phyloP scores from a whole-genome alignment of 1,140 invertebrate genomes.

The Battus philenor region DNA sequence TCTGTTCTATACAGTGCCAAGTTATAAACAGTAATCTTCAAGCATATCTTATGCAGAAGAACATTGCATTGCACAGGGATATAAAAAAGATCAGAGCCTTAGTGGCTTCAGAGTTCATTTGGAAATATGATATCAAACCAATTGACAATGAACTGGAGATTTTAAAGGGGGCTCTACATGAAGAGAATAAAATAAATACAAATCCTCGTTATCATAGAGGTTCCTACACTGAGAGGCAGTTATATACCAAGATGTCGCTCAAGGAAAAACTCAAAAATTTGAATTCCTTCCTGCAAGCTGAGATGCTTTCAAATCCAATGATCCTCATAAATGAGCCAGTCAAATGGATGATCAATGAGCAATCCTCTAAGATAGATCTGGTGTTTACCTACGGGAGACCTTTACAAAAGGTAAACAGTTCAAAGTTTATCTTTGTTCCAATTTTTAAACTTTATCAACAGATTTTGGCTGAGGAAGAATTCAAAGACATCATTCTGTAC shows the following conservation, averaged over 20 bases:
- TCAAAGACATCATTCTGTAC: constrained; percentile 44
- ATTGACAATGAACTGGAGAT: constrained; percentile 61
- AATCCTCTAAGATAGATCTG: constrained; percentile 31
- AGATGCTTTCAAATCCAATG: constrained; percentile 48
- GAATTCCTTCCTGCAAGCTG: constrained; percentile 47
- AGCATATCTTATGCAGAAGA: constrained; percentile 75
- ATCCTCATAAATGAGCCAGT: constrained; percentile 52
- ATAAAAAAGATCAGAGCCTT: constrained; percentile 67
- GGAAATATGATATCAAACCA: constrained; percentile 69
- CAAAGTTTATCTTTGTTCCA: constrained; percentile 68
- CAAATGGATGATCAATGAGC: constrained; percentile 39
- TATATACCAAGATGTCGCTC: constrained; percentile 63
- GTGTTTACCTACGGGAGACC: constrained; percentile 56
- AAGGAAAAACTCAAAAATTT: constrained; percentile 68
- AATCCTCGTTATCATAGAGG: constrained; percentile 70
- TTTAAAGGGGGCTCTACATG: constrained; percentile 59
- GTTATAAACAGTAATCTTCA: constrained; percentile 81
- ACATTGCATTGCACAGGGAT: constrained; percentile 60
- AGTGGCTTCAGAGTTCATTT: constrained; percentile 72
- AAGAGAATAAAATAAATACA: constrained; percentile 62
- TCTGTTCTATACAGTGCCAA: constrained; percentile 79
- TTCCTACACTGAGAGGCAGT: constrained; percentile 72
- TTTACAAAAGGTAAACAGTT: constrained; percentile 60
- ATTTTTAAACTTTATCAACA: constrained; percentile 68
- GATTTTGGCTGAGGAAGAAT: constrained; percentile 56